Conservation (phyloP, 2,888 invertebrate genomes). For the Synergus umbraculus region DNA sequence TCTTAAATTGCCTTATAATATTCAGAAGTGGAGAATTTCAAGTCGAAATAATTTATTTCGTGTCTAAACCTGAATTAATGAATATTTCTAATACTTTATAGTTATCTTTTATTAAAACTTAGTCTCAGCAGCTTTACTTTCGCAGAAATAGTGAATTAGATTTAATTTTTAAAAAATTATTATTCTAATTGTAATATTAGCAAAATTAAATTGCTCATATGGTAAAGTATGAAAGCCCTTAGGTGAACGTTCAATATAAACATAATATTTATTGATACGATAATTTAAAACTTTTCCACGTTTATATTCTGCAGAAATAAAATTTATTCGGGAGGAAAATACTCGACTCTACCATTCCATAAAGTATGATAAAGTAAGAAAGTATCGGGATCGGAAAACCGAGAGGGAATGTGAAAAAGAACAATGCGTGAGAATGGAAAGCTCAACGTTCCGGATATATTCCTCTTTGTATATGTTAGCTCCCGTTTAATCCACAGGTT, state of each 20-base stretch:
- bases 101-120: too few relatives aligned
- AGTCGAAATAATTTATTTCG: too few relatives aligned
- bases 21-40: too few relatives aligned
- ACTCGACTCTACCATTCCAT: constrained; percentile 53
- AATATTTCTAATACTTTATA: too few relatives aligned
- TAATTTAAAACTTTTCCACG: background rate
- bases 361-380: constrained; percentile 59
- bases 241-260: background rate
- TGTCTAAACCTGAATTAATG: too few relatives aligned
- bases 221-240: background rate
- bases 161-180: too few relatives aligned
- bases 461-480: constrained; percentile 22
- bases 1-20: too few relatives aligned
- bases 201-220: too few relatives aligned
- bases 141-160: too few relatives aligned
- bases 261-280: background rate
- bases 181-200: too few relatives aligned
- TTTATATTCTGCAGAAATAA: background rate
- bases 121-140: too few relatives aligned
- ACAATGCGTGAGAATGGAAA: constrained; percentile 37
- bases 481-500: constrained; percentile 31
- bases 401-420: constrained; percentile 41
- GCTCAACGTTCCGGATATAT: constrained; percentile 23
- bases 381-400: constrained; percentile 21
- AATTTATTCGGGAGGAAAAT: constrained; percentile 42